These are phyloP conservation scores for Dicaeum eximium DNA, from an alignment of 2,113 vertebrate genomes.

Conservation along the genomic window DNA sequence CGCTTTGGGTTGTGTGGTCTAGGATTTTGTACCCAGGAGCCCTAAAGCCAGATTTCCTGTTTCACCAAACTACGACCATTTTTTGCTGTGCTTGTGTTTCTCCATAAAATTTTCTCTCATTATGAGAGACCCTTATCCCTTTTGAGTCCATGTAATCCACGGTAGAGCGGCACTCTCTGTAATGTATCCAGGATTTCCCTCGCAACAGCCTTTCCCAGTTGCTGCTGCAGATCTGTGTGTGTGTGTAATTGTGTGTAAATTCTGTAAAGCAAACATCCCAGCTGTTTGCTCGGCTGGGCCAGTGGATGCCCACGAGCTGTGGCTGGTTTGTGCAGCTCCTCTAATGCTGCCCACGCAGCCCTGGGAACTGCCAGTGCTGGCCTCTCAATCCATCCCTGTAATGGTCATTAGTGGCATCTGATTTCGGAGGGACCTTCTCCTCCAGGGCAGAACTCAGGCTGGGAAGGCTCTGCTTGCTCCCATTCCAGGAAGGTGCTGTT, in stretches of 20 bases:
- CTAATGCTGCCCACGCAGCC: not conserved
- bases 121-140: not conserved
- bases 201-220: not conserved
- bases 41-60: not conserved
- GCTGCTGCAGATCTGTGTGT: not conserved
- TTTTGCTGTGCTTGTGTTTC: not conserved
- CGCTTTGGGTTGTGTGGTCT: not conserved
- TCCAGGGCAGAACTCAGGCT: rapidly evolving
- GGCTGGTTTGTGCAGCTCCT: not conserved
- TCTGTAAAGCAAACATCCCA: not conserved
- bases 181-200: not conserved
- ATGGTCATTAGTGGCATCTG: not conserved
- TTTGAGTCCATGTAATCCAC: not conserved
- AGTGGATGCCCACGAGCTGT: not conserved
- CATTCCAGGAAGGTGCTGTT: not conserved
- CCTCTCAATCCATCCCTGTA: not conserved
- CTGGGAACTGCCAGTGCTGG: not conserved
- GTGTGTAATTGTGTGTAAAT: not conserved
- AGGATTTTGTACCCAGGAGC: not conserved
- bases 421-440: not conserved
- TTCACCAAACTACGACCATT: not conserved
- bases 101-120: not conserved
- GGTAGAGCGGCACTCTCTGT: rapidly evolving
- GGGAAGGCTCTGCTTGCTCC: not conserved
- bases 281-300: not conserved